Evolutionary conservation across 23 tunicate genomes (phyloP).

Genomic region (Halocynthia aurantium): DNA sequence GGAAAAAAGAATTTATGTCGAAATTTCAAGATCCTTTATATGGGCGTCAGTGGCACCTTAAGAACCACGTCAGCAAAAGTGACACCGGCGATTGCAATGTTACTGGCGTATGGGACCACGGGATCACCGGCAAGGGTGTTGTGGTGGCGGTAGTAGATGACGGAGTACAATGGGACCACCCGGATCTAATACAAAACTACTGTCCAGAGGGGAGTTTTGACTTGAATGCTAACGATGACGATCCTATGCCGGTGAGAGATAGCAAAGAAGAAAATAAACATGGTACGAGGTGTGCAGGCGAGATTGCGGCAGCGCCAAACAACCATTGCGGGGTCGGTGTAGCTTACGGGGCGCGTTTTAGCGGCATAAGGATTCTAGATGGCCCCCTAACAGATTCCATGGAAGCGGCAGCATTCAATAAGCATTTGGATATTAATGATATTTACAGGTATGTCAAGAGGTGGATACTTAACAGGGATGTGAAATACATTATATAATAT

Average conservation of each 20-base stretch:
- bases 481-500: background rate
- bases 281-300: constrained; percentile 99
- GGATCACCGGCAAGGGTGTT: constrained; percentile 81
- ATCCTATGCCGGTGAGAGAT: constrained; percentile 78
- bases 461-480: background rate
- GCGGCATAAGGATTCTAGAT: constrained; percentile 92
- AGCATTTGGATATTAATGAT: constrained; percentile 79
- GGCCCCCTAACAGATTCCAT: constrained; percentile 94
- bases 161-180: constrained; percentile 97
- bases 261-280: constrained; percentile 79
- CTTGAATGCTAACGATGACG: constrained; percentile 89
- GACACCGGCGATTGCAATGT: constrained; percentile 78
- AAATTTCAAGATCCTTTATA: constrained; percentile 53
- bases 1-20: background rate
- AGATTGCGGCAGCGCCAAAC: constrained; percentile 82
- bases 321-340: constrained; percentile 94
- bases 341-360: constrained; percentile 80
- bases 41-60: constrained; percentile 85
- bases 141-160: constrained; percentile 97
- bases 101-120: constrained; percentile 85
- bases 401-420: constrained; percentile 96
- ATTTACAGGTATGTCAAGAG: constrained; percentile 37
- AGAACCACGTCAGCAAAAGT: constrained; percentile 20
- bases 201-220: constrained; percentile 89
- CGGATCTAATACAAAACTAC: constrained; percentile 78